Evolutionary conservation across 2,797 vertebrate genomes (phyloP).

Genomic region (Hypotaenidia okinawae): DNA sequence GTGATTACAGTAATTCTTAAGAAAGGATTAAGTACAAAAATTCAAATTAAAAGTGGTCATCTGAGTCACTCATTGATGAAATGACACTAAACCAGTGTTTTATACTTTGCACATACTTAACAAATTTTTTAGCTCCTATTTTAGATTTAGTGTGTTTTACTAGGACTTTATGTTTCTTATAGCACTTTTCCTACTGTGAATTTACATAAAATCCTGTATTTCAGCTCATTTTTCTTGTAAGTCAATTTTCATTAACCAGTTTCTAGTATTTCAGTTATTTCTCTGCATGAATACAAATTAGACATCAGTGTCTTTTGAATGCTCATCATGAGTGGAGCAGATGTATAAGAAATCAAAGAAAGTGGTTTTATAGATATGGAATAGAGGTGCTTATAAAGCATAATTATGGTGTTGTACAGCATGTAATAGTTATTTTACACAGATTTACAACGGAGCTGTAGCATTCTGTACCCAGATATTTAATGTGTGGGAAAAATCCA

Average conservation of each 20-base stretch:
- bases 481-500: not conserved
- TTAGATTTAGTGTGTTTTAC: not conserved
- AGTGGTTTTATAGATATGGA: not conserved
- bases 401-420: not conserved
- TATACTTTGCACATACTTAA: not conserved
- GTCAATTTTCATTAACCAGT: not conserved
- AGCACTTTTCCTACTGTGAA: not conserved
- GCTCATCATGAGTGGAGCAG: fast-evolving
- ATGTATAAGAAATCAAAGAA: not conserved
- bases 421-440: not conserved
- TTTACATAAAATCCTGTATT: not conserved
- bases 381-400: not conserved
- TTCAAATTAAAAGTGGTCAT: not conserved
- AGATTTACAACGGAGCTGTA: not conserved
- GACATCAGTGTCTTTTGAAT: not conserved
- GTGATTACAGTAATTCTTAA: not conserved
- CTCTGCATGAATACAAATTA: not conserved
- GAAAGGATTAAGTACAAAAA: not conserved
- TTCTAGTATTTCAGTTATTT: not conserved
- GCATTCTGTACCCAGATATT: not conserved
- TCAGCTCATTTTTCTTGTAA: not conserved
- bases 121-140: not conserved
- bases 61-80: not conserved
- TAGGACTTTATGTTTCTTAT: not conserved
- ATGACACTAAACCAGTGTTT: not conserved